These are phyloP conservation scores for Microplitis demolitor DNA, from an alignment of 1,140 invertebrate genomes.

Conservation along the genomic window DNA sequence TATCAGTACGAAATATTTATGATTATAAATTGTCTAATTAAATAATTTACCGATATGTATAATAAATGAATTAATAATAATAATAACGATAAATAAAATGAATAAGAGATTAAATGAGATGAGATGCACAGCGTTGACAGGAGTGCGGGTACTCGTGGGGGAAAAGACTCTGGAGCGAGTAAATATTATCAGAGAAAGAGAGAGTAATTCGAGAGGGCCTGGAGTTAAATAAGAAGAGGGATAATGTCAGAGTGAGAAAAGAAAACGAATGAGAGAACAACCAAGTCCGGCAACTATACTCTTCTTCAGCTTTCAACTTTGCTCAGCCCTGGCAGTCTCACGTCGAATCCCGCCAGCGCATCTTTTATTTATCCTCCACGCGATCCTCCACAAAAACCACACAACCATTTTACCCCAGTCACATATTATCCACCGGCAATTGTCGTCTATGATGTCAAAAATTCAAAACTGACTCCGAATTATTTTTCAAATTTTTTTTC, in stretches of 20 bases:
- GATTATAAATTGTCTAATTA: not conserved
- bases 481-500: no score
- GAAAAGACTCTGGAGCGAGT: not conserved
- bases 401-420: not conserved
- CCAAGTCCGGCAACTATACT: not conserved
- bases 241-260: conserved; percentile 11
- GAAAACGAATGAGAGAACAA: conserved; percentile 2
- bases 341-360: conserved; percentile 47
- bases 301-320: conserved; percentile 15
- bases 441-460: no score
- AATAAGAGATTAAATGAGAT: not conserved
- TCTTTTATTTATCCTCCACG: conserved; percentile 39
- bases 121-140: not conserved
- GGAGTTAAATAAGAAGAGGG: conserved; percentile 6
- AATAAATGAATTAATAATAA: not conserved
- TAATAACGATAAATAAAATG: not conserved
- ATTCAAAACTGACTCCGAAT: no score
- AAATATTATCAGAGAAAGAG: not conserved
- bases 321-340: conserved; percentile 44
- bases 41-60: not conserved
- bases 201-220: not conserved
- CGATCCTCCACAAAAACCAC: not conserved
- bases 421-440: not conserved
- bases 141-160: not conserved
- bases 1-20: no score